Evolutionary conservation across 2,113 vertebrate genomes (phyloP).

Genomic region (Montifringilla adamsi): DNA sequence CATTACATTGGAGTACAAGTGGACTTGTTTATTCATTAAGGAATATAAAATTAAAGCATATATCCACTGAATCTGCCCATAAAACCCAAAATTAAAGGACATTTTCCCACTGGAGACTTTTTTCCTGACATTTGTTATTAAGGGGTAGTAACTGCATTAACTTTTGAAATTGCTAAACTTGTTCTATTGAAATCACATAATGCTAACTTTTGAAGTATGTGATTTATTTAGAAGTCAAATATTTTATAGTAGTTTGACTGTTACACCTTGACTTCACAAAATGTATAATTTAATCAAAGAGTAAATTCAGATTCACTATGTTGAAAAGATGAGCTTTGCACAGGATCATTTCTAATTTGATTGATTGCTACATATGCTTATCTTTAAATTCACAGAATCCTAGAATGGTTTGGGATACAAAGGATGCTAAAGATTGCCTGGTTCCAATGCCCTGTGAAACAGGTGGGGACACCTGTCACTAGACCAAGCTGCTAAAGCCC

Average conservation of each 20-base stretch:
- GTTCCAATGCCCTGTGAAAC: not conserved
- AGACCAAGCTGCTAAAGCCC: not conserved
- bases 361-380: not conserved
- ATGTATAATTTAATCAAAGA: not conserved
- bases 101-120: not conserved
- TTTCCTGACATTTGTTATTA: not conserved
- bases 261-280: not conserved
- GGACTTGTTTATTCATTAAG: not conserved
- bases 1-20: not conserved
- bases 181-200: not conserved
- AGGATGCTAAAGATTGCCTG: not conserved
- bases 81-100: not conserved
- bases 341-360: not conserved
- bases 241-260: not conserved
- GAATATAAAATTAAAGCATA: not conserved
- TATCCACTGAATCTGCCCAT: not conserved
- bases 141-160: not conserved
- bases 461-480: not conserved
- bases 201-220: not conserved
- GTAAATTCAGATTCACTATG: not conserved
- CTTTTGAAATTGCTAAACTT: not conserved
- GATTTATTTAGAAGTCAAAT: not conserved
- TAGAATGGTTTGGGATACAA: not conserved
- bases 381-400: not conserved
- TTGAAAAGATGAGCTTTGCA: not conserved